These are phyloP conservation scores for Lasioglossum albipes DNA, from an alignment of 1,140 invertebrate genomes.

Conservation along the genomic window DNA sequence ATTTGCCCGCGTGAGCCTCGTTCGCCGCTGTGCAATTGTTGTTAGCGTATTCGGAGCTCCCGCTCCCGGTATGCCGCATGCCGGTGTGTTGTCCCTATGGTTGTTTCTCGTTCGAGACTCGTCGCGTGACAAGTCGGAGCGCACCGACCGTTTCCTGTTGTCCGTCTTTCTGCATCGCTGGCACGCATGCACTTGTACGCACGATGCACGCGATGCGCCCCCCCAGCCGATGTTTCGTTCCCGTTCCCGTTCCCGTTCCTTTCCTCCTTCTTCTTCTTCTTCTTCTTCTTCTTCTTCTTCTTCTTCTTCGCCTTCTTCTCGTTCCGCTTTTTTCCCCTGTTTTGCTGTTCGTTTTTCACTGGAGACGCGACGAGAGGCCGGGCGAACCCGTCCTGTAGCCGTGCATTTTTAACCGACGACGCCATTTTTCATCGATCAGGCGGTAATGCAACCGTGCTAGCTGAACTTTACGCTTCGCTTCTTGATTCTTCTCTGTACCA, in stretches of 20 bases:
- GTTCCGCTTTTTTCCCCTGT: too few relatives aligned
- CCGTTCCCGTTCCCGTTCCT: too few relatives aligned
- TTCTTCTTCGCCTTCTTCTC: too few relatives aligned
- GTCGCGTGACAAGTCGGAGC: conserved; percentile 26
- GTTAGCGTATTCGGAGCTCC: not conserved
- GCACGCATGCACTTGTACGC: conserved; percentile 13
- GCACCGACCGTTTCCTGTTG: conserved; percentile 42
- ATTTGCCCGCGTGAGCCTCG: conserved; percentile 5
- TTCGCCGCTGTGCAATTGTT: conserved; percentile 28
- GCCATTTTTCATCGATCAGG: not conserved
- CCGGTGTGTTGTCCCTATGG: not conserved
- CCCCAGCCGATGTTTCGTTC: not conserved
- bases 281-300: too few relatives aligned
- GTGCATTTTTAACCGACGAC: conserved; percentile 19
- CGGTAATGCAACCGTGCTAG: too few relatives aligned
- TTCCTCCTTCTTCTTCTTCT: too few relatives aligned
- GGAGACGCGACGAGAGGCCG: not conserved
- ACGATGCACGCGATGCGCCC: conserved; percentile 21
- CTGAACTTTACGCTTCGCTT: too few relatives aligned
- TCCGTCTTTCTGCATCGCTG: conserved; percentile 11
- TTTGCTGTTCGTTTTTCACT: not conserved
- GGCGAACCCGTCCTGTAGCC: not conserved
- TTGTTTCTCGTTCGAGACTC: not conserved
- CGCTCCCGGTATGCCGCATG: too few relatives aligned
- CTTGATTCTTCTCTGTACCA: too few relatives aligned